Percentiles rank a stretch among this genome's conserved stretches.
Evolutionary conservation across 2,113 vertebrate genomes (phyloP).

Genomic region (Pluvialis apricaria): DNA sequence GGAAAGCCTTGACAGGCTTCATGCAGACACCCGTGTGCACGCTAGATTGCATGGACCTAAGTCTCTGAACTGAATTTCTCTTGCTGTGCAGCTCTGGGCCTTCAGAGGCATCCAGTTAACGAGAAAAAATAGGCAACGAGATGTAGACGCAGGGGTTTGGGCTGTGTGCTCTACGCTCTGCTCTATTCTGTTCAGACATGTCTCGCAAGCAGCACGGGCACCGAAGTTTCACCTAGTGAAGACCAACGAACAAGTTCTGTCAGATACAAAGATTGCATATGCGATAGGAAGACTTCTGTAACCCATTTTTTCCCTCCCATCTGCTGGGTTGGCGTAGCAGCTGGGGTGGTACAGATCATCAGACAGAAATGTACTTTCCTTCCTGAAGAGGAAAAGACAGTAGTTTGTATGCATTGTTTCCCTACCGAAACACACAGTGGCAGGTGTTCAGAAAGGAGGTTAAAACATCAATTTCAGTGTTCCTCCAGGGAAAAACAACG

Average conservation of each 20-base stretch:
- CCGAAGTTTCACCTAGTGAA: background rate
- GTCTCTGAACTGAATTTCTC: background rate
- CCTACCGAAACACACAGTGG: background rate
- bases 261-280: background rate
- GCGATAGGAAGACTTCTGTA: background rate
- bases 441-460: background rate
- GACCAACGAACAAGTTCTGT: background rate
- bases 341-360: background rate
- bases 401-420: accelerated
- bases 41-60: accelerated
- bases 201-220: background rate
- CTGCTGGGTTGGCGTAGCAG: background rate
- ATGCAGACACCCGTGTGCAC: accelerated
- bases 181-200: background rate
- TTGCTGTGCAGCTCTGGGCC: background rate
- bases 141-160: accelerated
- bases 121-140: accelerated
- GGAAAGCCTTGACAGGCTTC: background rate
- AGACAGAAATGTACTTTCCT: background rate
- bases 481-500: background rate
- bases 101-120: background rate
- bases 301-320: background rate
- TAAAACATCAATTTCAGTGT: background rate
- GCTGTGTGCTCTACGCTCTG: accelerated
- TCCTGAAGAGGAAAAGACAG: accelerated